Base-by-base conservation (phyloP, 2,888 invertebrate species). In the Teleiodes luculella region DNA sequence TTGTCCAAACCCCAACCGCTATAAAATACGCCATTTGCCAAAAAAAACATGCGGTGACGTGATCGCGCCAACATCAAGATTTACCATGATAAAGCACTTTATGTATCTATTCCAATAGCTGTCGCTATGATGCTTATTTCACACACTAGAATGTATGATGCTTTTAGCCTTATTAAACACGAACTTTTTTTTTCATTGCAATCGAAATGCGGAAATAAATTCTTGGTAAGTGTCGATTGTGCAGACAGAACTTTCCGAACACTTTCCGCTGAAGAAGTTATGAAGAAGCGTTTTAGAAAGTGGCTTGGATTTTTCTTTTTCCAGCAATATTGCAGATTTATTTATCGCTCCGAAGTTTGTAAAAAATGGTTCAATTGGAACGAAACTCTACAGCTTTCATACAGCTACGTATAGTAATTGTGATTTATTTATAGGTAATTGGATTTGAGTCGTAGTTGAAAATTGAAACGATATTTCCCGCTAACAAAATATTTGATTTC, bases 1-100 rank as follows among this genome's bases (percentile, higher is more conserved):
- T 78, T 75, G 72, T 68, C 69, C 68, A 72, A 74, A 71, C 66
- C 71, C 70, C 71, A 71, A 68, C 64, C 62, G 69, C 70, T 70
- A 78, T 77, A 78, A 80, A 78, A 78, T 76, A 72, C 66, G 72
- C 67, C 67, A 74, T 81, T 78, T 76, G 69, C 65, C 62, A 72
- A 59, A 72, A 73, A 68, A 74, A 76, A 78, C 72, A 72, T 70
- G 69, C 69, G 64, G 60, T 66, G 71, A 69, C 60, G 58, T 59
- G 57, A 62, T 58, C 59, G 48, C 46, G 52, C 35, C 63, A 57
- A 65, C 61, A 62, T 65, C 62, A 62, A 61, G 56, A 61, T 61
- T 61, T 60, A 60, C 52, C 52, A 53, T 57, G 57, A 59, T 59
- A 59, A 54, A 52, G 54, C 43, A 45, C 52, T 57, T n/a, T n/a